Base-by-base conservation (phyloP, 2,797 vertebrate species). In the Aphelocoma californica region DNA sequence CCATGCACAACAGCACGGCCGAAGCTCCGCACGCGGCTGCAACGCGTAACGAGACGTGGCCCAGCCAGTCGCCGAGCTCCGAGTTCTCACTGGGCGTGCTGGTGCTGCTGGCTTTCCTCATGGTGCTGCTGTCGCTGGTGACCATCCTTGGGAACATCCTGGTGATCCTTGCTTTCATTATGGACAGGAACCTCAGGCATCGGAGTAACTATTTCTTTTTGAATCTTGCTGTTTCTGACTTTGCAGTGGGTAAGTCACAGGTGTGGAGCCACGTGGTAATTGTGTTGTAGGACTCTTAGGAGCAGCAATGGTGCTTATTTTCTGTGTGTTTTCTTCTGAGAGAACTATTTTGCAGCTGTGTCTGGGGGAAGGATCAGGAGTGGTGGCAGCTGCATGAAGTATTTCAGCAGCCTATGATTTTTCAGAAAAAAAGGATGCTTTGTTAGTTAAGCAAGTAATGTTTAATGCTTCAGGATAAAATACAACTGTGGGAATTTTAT, bases 181-280 rank as follows among this genome's bases (percentile, higher is more conserved):
- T 98, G 97, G 99, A 99, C 97, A 98, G 98, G 97, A 98, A 98
- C 88, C 98, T 99, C 89, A 98, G 99, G 86, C 98, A 97, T 75
- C 98, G 98, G 51, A 99, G 98, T 94, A 99, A 98, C 96, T 99
- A 98, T 77, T 99, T 98, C 97, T 98, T 99, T 74, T 97, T 99
- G 54, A 99, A 99, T 95, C 98, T 99, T 97, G 99, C 99, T 18
- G 98, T 99, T 81, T 94, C 90, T 81, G 95, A 94, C 81, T 89
- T 95, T 86, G 92, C 84, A 65, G 95, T 94, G 56, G 90, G 91
- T 95, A 86, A 95, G 95, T 91, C 4, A 2, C 10, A 10, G 18
- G 21, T 2, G 4, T 82, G 94, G 58, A 47, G 45, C 8, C 8
- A 1, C 1, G 21, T 42, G 4, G 9, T 31, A 0, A 4, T 28